Conservation (phyloP, 2,113 vertebrate species). For the Bambusicola thoracicus region DNA sequence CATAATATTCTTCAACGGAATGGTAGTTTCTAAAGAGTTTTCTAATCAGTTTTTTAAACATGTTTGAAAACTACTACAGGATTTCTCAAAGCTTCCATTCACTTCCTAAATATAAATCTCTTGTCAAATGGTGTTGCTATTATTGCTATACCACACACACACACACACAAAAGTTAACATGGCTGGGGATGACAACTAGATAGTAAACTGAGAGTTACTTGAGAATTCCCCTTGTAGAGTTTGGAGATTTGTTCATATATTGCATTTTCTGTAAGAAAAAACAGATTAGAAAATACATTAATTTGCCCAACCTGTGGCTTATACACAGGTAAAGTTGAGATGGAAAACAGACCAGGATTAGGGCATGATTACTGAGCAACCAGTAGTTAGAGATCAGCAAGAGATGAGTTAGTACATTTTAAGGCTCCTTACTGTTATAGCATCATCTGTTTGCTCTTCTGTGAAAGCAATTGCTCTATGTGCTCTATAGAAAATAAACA, state of each 20-base stretch:
- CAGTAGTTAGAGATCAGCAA: background rate
- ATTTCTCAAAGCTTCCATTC: background rate
- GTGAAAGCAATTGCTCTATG: background rate
- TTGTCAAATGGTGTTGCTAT: background rate
- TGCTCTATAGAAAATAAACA: background rate
- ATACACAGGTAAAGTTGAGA: background rate
- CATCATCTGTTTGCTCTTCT: background rate
- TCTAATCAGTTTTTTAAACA: background rate
- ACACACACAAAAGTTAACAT: background rate
- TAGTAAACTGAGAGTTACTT: background rate
- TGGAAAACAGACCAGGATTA: background rate
- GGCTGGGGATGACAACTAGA: background rate
- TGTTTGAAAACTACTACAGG: background rate
- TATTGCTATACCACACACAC: background rate
- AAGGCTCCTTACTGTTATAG: background rate
- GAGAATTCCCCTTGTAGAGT: background rate
- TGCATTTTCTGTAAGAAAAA: accelerated
- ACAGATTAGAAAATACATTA: background rate
- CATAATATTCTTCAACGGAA: background rate
- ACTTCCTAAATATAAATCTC: background rate
- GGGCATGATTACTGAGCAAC: background rate
- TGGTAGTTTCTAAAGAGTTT: background rate
- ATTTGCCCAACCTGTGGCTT: background rate
- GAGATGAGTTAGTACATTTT: background rate
- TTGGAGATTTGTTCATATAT: background rate